These are phyloP conservation scores for Caenorhabditis afra DNA, from an alignment of 2,888 invertebrate genomes.

Conservation along the genomic window DNA sequence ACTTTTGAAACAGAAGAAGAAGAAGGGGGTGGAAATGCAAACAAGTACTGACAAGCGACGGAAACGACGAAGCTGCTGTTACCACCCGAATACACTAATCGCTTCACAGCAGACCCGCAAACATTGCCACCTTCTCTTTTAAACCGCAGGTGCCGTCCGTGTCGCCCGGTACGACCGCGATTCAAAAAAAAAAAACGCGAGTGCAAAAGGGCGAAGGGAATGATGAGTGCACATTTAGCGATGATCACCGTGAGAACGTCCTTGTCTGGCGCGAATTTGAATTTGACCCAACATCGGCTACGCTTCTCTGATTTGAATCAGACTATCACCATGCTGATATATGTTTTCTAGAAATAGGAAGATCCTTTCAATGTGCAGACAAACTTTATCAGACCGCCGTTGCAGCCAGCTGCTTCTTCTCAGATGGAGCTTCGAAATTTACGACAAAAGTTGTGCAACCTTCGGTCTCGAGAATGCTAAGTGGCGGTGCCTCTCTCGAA, in stretches of 20 bases:
- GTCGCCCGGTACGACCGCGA: neutral
- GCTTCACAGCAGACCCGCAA: constrained; percentile 37
- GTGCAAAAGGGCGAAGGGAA: neutral
- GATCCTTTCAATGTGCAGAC: too few relatives aligned
- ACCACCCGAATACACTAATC: constrained; percentile 46
- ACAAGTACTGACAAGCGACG: constrained; percentile 26
- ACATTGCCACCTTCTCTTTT: constrained; percentile 21
- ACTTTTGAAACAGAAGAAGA: constrained; percentile 1
- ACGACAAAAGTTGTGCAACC: too few relatives aligned
- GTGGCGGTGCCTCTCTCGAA: too few relatives aligned
- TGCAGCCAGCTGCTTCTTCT: too few relatives aligned
- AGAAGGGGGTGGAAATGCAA: constrained; percentile 26
- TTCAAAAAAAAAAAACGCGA: neutral
- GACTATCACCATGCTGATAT: too few relatives aligned
- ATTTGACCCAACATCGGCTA: too few relatives aligned
- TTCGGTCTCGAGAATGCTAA: neutral
- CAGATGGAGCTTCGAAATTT: too few relatives aligned
- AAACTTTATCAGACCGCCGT: too few relatives aligned
- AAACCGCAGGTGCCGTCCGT: constrained; percentile 4
- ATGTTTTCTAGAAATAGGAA: too few relatives aligned
- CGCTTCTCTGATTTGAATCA: too few relatives aligned
- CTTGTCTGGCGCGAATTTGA: too few relatives aligned
- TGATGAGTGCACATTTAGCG: neutral
- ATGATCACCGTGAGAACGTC: neutral
- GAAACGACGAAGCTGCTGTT: constrained; percentile 4